Percentiles rank a stretch among this genome's conserved stretches.
Evolutionary conservation across 2,113 vertebrate species (phyloP).

Genomic region (Spheniscus mendiculus): DNA sequence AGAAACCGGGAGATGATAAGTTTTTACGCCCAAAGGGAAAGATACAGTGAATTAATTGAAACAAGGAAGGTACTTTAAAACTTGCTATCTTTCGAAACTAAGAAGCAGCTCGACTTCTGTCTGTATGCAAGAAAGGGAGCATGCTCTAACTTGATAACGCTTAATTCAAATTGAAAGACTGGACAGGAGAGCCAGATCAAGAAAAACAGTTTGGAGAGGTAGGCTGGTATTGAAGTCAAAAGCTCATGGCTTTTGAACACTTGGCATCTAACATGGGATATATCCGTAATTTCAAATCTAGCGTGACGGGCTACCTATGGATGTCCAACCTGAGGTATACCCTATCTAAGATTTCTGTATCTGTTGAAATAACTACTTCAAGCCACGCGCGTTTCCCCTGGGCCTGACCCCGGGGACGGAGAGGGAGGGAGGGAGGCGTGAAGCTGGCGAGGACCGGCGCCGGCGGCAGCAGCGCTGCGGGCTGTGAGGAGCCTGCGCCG

Average conservation of each 20-base stretch:
- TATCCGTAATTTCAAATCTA: rapidly evolving
- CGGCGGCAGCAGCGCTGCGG: background rate
- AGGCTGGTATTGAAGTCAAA: rapidly evolving
- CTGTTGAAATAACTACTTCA: no score
- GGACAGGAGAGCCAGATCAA: background rate
- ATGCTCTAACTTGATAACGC: background rate
- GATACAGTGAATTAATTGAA: background rate
- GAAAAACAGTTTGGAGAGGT: rapidly evolving
- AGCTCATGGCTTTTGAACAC: background rate
- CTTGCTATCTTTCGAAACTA: background rate
- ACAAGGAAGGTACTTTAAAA: background rate
- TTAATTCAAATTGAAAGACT: rapidly evolving
- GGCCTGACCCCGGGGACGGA: background rate
- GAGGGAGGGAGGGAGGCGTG: no score
- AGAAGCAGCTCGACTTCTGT: background rate
- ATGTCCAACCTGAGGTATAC: rapidly evolving
- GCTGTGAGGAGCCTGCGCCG: background rate
- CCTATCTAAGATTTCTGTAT: rapidly evolving
- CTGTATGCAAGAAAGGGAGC: background rate
- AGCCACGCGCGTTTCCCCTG: rapidly evolving
- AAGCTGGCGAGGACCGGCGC: no score
- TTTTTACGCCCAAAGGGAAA: background rate
- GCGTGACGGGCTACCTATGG: rapidly evolving
- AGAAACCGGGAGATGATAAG: background rate
- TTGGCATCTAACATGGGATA: rapidly evolving